phyloP scores from a whole-genome alignment of 2,797 vertebrate species.

The Sciurus carolinensis region DNA sequence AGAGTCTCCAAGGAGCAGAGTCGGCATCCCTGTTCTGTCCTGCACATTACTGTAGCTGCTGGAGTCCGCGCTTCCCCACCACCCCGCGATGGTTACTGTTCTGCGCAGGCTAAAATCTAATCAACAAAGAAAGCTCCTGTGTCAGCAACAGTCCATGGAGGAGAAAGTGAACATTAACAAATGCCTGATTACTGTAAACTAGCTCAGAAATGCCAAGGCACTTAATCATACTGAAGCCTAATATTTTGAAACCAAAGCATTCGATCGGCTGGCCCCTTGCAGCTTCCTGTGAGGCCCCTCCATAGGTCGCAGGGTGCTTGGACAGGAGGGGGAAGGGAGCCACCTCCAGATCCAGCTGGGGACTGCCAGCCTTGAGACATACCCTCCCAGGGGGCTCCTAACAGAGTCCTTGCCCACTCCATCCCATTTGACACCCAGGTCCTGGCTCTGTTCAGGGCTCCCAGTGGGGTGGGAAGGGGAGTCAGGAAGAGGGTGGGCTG shows the following conservation, averaged over 20 bases:
- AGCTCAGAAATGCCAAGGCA: constrained; percentile 79
- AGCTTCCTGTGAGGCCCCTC: rapidly evolving
- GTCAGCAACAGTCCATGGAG: constrained; percentile 73
- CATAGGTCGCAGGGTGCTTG: neutral
- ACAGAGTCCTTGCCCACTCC: neutral
- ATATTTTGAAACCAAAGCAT: constrained; percentile 63
- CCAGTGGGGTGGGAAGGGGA: too few relatives aligned
- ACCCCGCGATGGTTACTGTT: constrained; percentile 1
- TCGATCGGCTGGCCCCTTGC: neutral
- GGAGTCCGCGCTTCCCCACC: neutral
- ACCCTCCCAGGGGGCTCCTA: neutral
- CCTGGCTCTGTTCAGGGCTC: too few relatives aligned
- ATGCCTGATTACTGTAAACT: constrained; percentile 82
- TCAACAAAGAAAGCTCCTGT: constrained; percentile 77
- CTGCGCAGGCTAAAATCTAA: constrained; percentile 70
- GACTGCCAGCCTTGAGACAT: neutral
- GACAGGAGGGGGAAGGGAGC: neutral
- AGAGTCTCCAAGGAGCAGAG: neutral
- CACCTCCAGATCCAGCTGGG: neutral
- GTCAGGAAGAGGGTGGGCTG: neutral
- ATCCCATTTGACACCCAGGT: neutral
- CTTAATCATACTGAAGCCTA: constrained; percentile 79
- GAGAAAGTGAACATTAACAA: constrained; percentile 79
- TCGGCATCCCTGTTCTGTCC: neutral
- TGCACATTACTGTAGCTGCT: rapidly evolving